Percentiles rank a stretch among this genome's conserved stretches.
Conservation (phyloP, 2,113 vertebrate genomes). For the Bombycilla garrulus region DNA sequence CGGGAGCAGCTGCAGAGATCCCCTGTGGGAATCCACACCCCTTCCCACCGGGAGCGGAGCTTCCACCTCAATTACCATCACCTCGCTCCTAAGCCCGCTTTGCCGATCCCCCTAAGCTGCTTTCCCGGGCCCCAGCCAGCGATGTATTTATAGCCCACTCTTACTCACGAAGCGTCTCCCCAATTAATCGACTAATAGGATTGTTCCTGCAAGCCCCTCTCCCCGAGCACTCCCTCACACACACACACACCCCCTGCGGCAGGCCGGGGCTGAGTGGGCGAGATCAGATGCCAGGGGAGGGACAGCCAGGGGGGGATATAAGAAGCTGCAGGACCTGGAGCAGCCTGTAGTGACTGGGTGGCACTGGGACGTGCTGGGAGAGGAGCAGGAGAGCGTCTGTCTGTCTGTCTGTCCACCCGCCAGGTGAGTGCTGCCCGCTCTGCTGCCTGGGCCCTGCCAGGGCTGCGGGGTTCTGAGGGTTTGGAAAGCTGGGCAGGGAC, state of each 20-base stretch:
- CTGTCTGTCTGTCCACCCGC: not conserved
- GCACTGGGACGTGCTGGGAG: not conserved
- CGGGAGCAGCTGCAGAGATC: not conserved
- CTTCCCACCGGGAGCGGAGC: not conserved
- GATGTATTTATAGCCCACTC: constrained; percentile 51
- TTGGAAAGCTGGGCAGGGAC: rapidly evolving
- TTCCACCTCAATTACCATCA: constrained; percentile 55
- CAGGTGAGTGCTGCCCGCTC: constrained; percentile 5
- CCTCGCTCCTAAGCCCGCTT: constrained; percentile 17
- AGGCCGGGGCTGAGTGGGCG: not conserved
- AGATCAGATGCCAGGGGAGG: constrained; percentile 23
- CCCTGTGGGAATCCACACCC: not conserved
- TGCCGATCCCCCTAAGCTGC: constrained; percentile 52
- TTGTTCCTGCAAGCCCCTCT: not conserved
- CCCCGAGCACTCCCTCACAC: not conserved
- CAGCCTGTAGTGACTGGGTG: not conserved
- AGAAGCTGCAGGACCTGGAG: not conserved
- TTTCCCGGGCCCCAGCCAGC: constrained; percentile 30
- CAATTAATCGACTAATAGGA: constrained; percentile 64
- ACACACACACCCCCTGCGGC: not conserved
- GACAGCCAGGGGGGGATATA: constrained; percentile 1
- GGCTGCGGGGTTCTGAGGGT: not conserved
- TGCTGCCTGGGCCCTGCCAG: not conserved
- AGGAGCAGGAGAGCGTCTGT: not conserved
- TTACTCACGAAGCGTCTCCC: constrained; percentile 22